Evolutionary conservation across 2,797 vertebrate genomes (phyloP).

Genomic region (Urocyon cinereoargenteus): DNA sequence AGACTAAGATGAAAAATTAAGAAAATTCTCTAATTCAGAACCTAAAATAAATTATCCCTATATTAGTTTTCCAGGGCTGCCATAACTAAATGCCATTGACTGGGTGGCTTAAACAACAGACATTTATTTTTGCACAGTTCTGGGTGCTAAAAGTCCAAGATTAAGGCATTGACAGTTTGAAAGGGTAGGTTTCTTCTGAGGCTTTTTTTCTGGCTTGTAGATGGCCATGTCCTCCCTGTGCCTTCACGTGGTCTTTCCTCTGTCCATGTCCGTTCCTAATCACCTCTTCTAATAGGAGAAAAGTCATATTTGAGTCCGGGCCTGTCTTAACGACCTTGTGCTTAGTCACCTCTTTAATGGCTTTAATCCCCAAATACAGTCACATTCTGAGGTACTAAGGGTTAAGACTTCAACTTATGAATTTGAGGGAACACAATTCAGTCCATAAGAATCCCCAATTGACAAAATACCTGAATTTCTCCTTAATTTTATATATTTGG

Average conservation of each 20-base stretch:
- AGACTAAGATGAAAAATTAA: slow-evolving; percentile 18
- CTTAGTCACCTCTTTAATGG: background rate
- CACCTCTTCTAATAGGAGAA: background rate
- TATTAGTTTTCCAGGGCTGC: background rate
- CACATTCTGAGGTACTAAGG: background rate
- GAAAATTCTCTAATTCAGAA: slow-evolving; percentile 14
- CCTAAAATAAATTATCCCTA: background rate
- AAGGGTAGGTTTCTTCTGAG: background rate
- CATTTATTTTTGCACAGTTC: background rate
- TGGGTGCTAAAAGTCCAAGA: background rate
- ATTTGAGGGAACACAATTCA: background rate
- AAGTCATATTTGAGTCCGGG: background rate
- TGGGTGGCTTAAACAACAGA: background rate
- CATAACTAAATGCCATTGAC: background rate
- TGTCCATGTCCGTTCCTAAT: background rate
- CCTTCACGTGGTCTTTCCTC: background rate
- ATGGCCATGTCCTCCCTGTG: background rate
- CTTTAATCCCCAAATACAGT: background rate
- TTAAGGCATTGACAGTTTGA: background rate
- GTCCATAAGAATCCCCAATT: background rate
- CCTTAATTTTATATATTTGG: background rate
- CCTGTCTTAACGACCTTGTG: background rate
- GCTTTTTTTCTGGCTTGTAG: background rate
- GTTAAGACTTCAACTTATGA: background rate
- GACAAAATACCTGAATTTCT: slow-evolving; percentile 15